Base-by-base conservation (phyloP, 2,113 vertebrate genomes). In the Prinia subflava region DNA sequence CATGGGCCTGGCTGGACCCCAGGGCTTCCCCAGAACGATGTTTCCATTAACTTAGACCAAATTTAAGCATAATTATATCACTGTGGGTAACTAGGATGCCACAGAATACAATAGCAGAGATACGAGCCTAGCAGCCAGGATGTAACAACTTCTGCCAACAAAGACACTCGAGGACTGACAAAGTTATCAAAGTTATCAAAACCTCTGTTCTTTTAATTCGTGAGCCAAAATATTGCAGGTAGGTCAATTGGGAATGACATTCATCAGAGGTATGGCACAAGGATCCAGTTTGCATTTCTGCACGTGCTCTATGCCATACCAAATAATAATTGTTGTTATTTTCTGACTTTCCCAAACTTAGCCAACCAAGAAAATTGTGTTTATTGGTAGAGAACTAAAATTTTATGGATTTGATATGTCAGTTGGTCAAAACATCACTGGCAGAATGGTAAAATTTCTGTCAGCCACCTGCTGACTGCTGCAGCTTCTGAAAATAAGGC, bases 261-360 rank as follows among this genome's bases (percentile, higher is more conserved):
- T 56, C 59, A 16, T 57, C n/a, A 77, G 37, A 49, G 22, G 15
- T 76, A 49, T 92, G 56, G 60, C 42, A 57, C 13, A 50, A 59
- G 53, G 56, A 73, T 57, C 37, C 50, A 24, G 15, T 73, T 59
- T 67, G 39, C 47, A 57, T 4, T 83, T 74, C 56, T 81, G 37
- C 24, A 16, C 0, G 0, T 33, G 19, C n/a, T 41, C 3, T 31
- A 8, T 53, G 18, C 37, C 55, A 6, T 7, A 55, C 16, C 41
- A 78, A 68, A 62, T 35, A 87, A 60, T 44, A 77, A 47, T 6
- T 53, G 11, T 16, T 44, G 3, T 19, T 56, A 28, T 22, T 25
- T 44, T 89, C 44, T 42, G 62, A 39, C 18, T 53, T 76, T 39
- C 50, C 73, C 59, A 87, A 69, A 47, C 19, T 24, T 13, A 55